Conservation (phyloP, 2,797 vertebrate species). For the Argyrosomus regius region DNA sequence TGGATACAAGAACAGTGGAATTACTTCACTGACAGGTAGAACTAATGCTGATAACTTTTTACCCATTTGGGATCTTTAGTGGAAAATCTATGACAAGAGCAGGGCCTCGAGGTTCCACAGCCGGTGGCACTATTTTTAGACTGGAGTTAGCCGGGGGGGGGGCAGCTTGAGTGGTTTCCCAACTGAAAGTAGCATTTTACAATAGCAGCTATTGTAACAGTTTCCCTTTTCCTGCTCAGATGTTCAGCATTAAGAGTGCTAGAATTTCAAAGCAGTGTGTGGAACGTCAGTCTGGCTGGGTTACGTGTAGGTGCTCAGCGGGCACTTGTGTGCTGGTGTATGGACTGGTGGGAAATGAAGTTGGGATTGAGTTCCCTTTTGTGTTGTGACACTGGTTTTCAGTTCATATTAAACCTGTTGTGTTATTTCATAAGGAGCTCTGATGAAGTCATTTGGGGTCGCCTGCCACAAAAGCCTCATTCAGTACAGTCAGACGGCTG, state of each 20-base stretch:
- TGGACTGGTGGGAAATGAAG: constrained; percentile 17
- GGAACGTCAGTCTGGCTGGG: not conserved
- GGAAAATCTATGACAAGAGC: constrained; percentile 17
- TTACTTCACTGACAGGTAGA: constrained; percentile 64
- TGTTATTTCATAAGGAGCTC: not conserved
- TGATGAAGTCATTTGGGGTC: not conserved
- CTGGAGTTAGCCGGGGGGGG: constrained; percentile 3
- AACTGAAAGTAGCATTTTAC: constrained; percentile 37
- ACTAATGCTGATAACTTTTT: not conserved
- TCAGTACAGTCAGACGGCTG: too few species aligned
- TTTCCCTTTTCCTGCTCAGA: not conserved
- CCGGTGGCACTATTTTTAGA: constrained; percentile 81
- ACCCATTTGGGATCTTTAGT: not conserved
- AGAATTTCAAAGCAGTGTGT: not conserved
- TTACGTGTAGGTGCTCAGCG: constrained; percentile 4
- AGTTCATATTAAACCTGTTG: not conserved
- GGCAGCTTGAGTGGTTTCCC: constrained; percentile 38
- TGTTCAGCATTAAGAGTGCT: not conserved
- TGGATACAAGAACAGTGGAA: constrained; percentile 38
- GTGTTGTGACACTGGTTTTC: not conserved
- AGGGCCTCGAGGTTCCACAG: constrained; percentile 44
- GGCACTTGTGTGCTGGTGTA: constrained; percentile 5
- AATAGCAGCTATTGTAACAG: constrained; percentile 2
- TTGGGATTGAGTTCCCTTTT: not conserved
- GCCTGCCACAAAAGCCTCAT: not conserved